Base-by-base conservation (phyloP, 92 coral and sea anemone genomes). In the Isaurus tuberculatus region DNA sequence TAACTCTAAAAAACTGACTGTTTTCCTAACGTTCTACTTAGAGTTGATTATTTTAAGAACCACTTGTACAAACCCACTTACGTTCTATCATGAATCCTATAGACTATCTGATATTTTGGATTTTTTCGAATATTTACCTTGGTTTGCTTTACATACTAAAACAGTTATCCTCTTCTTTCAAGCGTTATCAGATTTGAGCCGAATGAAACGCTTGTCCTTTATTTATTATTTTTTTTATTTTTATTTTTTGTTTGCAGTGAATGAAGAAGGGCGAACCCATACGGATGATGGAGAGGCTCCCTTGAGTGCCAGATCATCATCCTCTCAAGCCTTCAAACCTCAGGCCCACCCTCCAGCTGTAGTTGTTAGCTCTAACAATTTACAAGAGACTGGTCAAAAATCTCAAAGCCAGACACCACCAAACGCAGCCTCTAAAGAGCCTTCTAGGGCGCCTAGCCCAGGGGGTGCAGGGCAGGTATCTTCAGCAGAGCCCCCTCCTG, bases 271-370 rank as follows among this genome's bases (percentile, higher is more conserved):
- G 17, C 69, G 25, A 57, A 57, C 67, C 26, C 81, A 57, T 8
- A 3, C 49, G 55, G 43, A 9, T 25, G 68, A 57, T 15, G 82
- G 70, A 16, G 82, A 77, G n/a, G 51, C 15, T 14, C 20, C 36
- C 22, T 27, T n/a, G n/a, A 60, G 37, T 25, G 91, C 75, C n/a
- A 65, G 84, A 32, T 74, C 84, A 20, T 31, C 85, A 15, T 75
- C 81, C 33, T 87, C 81, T 28, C 63, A 70, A 71, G 66, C 66
- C 22, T 82, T 89, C 23, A 89, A 91, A 64, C 57, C 86, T n/a
- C 91, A 85, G 60, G 84, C 84, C 27, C 90, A 71, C 8, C 97
- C 91, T 25, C 94, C 92, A 26, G 78, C 97, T 15, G 88, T 92
- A 22, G 79, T 82, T 42, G 82, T 93, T 36, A 87, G 85, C 79